A percentile compares a stretch with the other conserved stretches of the same genome.
These are phyloP conservation scores for Drosophila bocki DNA, from an alignment of 1,140 invertebrate genomes.

Conservation along the genomic window DNA sequence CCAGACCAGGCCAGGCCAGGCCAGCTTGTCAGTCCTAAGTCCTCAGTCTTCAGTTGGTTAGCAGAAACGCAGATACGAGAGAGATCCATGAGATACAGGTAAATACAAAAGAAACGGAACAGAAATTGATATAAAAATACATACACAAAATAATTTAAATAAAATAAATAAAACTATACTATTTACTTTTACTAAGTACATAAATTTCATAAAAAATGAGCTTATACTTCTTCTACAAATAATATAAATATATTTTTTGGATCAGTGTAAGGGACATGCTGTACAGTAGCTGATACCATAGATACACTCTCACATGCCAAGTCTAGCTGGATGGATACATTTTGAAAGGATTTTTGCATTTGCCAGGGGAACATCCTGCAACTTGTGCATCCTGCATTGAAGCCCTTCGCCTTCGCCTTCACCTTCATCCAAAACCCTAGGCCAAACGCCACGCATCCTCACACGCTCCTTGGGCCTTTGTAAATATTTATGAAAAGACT, in stretches of 20 bases:
- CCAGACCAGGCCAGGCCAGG: constrained; percentile 1
- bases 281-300: too few relatives aligned
- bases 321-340: constrained; percentile 25
- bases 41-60: background rate
- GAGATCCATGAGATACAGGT: too few relatives aligned
- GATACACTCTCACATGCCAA: background rate
- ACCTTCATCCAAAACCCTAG: background rate
- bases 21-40: constrained; percentile 13
- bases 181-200: too few relatives aligned
- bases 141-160: background rate
- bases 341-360: constrained; percentile 29
- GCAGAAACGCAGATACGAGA: background rate
- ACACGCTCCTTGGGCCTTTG: constrained; percentile 52
- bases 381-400: constrained; percentile 3
- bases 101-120: background rate
- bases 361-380: constrained; percentile 14
- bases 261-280: background rate
- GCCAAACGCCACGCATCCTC: background rate
- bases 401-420: background rate
- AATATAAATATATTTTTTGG: background rate
- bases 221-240: background rate
- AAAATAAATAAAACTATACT: too few relatives aligned
- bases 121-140: background rate
- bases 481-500: constrained; percentile 82
- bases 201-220: too few relatives aligned